Conservation (phyloP, 2,113 vertebrate species). For the Ophiodon elongatus region DNA sequence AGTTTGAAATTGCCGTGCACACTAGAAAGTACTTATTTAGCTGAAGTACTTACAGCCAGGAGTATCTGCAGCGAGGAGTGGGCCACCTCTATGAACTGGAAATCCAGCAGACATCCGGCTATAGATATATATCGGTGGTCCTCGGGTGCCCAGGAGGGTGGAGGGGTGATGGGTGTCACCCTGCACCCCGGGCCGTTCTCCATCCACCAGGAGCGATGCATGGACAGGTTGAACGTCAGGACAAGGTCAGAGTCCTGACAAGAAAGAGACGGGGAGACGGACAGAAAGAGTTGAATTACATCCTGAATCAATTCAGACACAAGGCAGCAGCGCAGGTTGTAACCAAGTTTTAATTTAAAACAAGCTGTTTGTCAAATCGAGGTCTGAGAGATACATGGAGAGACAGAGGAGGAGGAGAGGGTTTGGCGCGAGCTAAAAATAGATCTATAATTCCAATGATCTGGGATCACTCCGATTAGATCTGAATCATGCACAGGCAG, state of each 20-base stretch:
- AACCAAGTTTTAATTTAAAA: conserved; percentile 56
- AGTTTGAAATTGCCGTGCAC: conserved; percentile 29
- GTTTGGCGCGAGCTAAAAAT: conserved; percentile 49
- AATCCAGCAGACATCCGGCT: conserved; percentile 95
- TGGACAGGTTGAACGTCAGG: conserved; percentile 99
- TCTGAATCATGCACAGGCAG: conserved; percentile 39
- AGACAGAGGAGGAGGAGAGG: background rate
- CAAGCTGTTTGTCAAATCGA: conserved; percentile 32
- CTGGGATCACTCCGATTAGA: conserved; percentile 52
- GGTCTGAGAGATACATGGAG: background rate
- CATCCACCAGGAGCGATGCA: conserved; percentile 99
- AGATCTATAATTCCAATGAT: conserved; percentile 41
- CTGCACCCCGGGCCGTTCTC: conserved; percentile 97
- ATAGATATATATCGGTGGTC: conserved; percentile 99
- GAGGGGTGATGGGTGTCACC: conserved; percentile 95
- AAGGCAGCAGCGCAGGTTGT: conserved; percentile 6
- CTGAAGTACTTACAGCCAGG: conserved; percentile 93
- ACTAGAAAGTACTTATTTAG: conserved; percentile 10
- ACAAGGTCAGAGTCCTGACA: conserved; percentile 96
- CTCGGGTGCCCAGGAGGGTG: conserved; percentile 97
- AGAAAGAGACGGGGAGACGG: conserved; percentile 13
- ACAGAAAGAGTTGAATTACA: conserved; percentile 47
- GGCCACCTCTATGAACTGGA: conserved; percentile 98
- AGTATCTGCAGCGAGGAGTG: conserved; percentile 98
- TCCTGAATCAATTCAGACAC: background rate